phyloP scores from a whole-genome alignment of 2,113 vertebrate genomes.

The Eira barbara region DNA sequence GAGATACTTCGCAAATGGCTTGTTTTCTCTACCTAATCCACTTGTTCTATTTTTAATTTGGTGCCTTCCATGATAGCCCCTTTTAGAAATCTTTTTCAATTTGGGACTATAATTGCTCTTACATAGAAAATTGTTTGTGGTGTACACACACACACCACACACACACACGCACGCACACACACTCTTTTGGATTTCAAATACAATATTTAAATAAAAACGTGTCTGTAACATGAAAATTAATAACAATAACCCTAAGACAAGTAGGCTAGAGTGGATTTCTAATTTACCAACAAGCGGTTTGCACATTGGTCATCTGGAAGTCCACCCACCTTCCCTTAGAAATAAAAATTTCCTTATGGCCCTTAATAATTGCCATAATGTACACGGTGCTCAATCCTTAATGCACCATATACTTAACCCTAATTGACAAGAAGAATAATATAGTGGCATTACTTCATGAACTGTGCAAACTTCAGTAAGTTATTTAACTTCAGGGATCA shows the following conservation, averaged over 20 bases:
- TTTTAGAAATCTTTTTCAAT: neutral
- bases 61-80: neutral
- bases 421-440: neutral
- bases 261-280: neutral
- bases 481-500: neutral
- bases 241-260: neutral
- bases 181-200: neutral
- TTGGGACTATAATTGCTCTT: neutral
- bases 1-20: neutral
- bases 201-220: neutral
- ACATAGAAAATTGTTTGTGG: neutral
- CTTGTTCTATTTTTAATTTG: neutral
- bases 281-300: neutral
- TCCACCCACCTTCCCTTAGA: neutral
- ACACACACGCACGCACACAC: neutral
- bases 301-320: neutral
- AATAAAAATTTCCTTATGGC: neutral
- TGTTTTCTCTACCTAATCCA: neutral
- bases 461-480: neutral
- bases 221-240: neutral
- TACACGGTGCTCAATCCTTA: neutral
- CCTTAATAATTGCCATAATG: neutral
- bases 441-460: neutral
- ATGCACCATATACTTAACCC: neutral
- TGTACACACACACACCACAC: neutral